A percentile compares a stretch with the other conserved stretches of the same genome.
phyloP scores from a whole-genome alignment of 2,797 vertebrate genomes.

The Microctenopoma stevenorrisi region DNA sequence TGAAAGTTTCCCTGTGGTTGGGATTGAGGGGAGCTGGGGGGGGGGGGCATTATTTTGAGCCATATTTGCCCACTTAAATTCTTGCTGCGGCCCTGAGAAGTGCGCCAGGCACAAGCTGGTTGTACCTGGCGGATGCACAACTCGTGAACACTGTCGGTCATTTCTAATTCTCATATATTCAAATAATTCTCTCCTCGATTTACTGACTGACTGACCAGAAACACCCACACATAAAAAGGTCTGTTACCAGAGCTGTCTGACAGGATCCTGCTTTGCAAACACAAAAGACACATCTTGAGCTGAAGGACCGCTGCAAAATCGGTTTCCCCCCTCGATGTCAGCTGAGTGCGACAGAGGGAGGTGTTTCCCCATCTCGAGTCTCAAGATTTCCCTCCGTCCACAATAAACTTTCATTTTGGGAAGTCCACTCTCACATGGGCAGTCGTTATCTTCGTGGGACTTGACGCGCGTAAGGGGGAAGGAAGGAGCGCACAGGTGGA shows the following conservation, averaged over 20 bases:
- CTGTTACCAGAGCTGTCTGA: not conserved
- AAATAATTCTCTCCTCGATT: not conserved
- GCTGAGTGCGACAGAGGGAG: constrained; percentile 85
- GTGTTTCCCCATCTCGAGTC: constrained; percentile 60
- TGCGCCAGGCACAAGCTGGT: too few species aligned
- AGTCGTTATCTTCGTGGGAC: constrained; percentile 56
- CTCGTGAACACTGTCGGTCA: not conserved
- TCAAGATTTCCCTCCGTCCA: constrained; percentile 68
- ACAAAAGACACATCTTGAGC: constrained; percentile 35
- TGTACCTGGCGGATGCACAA: not conserved
- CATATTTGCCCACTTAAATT: not conserved
- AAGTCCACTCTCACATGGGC: constrained; percentile 58
- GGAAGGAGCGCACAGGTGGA: constrained; percentile 67
- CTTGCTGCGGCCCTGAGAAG: constrained; percentile 7
- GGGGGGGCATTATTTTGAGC: not conserved
- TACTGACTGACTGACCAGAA: not conserved
- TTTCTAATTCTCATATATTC: not conserved
- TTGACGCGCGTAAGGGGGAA: constrained; percentile 20
- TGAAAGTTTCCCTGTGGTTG: not conserved
- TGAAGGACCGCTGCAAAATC: constrained; percentile 23
- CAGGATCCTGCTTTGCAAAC: not conserved
- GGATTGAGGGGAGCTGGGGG: not conserved
- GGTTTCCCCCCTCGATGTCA: constrained; percentile 75
- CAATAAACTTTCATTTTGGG: constrained; percentile 78
- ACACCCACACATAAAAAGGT: not conserved